These are phyloP conservation scores for Papilio helenus DNA, from an alignment of 1,140 invertebrate genomes.

Conservation along the genomic window DNA sequence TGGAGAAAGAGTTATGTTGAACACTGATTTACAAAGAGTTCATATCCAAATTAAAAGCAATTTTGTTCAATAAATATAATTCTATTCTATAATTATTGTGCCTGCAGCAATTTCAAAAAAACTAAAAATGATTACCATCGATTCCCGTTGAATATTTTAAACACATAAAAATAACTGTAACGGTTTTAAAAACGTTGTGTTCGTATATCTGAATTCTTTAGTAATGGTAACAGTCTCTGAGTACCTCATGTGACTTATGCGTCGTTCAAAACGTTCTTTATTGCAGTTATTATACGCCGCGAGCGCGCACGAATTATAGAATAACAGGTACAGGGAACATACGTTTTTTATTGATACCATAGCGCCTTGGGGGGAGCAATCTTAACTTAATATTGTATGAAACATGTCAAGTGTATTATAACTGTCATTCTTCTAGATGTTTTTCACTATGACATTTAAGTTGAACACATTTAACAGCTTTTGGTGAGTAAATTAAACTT, in stretches of 20 bases:
- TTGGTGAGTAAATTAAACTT: too few relatives aligned
- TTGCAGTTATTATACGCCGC: constrained; percentile 74
- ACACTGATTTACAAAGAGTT: too few relatives aligned
- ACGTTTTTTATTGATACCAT: constrained; percentile 42
- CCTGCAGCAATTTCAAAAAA: background rate
- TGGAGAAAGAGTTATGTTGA: too few relatives aligned
- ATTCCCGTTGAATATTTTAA: background rate
- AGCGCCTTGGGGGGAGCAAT: constrained; percentile 17
- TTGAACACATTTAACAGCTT: too few relatives aligned
- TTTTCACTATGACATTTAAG: too few relatives aligned
- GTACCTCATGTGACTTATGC: constrained; percentile 71
- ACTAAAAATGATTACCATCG: background rate
- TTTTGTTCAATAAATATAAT: background rate
- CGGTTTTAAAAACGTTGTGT: constrained; percentile 39
- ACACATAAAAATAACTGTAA: background rate
- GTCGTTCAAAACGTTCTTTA: constrained; percentile 58
- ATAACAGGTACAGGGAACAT: constrained; percentile 57
- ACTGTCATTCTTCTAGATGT: background rate
- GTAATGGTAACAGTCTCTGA: constrained; percentile 56
- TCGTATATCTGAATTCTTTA: constrained; percentile 45
- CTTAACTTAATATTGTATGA: background rate
- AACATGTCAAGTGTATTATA: constrained; percentile 25
- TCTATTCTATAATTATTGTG: background rate
- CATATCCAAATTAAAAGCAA: too few relatives aligned
- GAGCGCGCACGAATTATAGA: constrained; percentile 69